These are phyloP conservation scores for Agapornis canus DNA, from an alignment of 2,797 vertebrate genomes.

Conservation along the genomic window DNA sequence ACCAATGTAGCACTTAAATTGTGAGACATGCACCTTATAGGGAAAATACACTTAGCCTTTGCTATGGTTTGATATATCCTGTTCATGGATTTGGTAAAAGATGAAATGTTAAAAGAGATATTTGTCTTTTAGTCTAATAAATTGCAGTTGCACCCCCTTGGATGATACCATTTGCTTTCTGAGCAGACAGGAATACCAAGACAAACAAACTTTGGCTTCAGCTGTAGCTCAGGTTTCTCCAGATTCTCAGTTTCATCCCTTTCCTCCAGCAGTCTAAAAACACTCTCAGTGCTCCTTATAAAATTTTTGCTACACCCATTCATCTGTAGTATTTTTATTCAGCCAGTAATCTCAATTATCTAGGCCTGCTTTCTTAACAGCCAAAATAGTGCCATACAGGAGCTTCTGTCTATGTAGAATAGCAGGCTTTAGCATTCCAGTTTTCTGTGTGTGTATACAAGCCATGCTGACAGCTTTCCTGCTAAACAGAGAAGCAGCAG, in stretches of 20 bases:
- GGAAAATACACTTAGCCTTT: not conserved
- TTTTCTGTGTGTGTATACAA: not conserved
- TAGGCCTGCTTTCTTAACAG: not conserved
- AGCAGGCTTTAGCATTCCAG: not conserved
- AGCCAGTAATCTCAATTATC: not conserved
- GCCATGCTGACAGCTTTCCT: not conserved
- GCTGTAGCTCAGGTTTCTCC: not conserved
- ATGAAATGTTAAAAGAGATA: not conserved
- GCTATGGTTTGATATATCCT: fast-evolving
- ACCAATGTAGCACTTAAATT: not conserved
- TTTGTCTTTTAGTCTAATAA: not conserved
- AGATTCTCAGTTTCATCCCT: not conserved
- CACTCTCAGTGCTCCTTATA: not conserved
- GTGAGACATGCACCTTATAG: not conserved
- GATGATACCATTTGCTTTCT: not conserved
- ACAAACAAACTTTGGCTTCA: not conserved
- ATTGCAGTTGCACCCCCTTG: not conserved
- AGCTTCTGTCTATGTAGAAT: not conserved
- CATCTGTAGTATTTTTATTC: not conserved
- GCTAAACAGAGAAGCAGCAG: not conserved
- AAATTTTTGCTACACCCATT: not conserved
- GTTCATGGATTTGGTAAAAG: not conserved
- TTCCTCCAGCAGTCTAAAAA: not conserved
- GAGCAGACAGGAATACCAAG: not conserved
- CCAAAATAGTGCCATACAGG: fast-evolving